Base-by-base conservation (phyloP, 2,888 invertebrate genomes). In the Erebia aethiops region DNA sequence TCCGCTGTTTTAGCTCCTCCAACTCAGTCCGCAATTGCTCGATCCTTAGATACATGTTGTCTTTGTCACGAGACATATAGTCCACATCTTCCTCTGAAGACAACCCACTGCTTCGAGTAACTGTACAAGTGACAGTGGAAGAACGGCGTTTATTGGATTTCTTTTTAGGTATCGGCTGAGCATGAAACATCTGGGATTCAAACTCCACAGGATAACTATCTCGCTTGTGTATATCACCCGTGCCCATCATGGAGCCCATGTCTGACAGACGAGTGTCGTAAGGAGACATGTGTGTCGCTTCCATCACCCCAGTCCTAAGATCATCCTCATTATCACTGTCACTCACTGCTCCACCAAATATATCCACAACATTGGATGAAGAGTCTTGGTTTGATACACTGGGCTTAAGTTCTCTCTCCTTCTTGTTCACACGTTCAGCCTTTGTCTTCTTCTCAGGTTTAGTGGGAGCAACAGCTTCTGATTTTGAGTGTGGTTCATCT, bases 301-400 rank as follows among this genome's bases (percentile, higher is more conserved):
- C 98, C 76, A 97, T 92, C 82, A 97, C 97, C 3, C 96, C 95
- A 87, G 96, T 96, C 26, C 95, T 94, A 80, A 95, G 95, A 73
- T 97, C 97, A 77, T 98, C 98, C 70, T 96, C 96, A 62, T 92
- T 86, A 75, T 97, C 97, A 52, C 98, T 98, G 79, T 98, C 98
- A 81, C 98, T 98, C 0, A 98, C 96, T 46, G 97, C 96, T 76
- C 98, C 98, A 46, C 98, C 99, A 91, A 99, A 99, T 82, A 98
- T 97, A 79, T 98, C 98, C 60, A 90, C 89, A 64, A 91, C 90
- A 82, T 92, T 91, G 5, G 92, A 89, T 41, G 91, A 82, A 64
- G 91, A 82, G 66, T 84, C 83, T 14, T 79, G 82, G 11, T 51
- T 73, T 7, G 69, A 62, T 51, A 52, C 13, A 8, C 41, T 43